Conservation (phyloP, 2,797 vertebrate species). For the Thripadectes ignobilis region DNA sequence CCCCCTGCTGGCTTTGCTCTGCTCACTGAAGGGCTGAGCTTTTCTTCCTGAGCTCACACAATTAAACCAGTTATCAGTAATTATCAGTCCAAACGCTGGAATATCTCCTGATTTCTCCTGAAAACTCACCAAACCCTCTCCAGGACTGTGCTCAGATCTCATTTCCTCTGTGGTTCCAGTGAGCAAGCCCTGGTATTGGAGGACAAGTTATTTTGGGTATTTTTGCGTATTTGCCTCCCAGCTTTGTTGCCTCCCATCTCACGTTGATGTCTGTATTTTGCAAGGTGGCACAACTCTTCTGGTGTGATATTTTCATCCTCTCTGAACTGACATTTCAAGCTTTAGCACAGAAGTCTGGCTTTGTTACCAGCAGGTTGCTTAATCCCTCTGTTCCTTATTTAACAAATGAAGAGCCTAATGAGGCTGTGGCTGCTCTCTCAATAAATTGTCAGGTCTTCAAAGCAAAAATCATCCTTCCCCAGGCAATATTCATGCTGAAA, state of each 20-base stretch:
- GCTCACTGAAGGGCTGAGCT: not conserved
- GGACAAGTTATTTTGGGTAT: not conserved
- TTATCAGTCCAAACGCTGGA: not conserved
- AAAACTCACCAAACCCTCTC: not conserved
- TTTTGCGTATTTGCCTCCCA: not conserved
- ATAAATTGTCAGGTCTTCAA: not conserved
- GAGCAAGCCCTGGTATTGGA: not conserved
- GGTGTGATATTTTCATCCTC: not conserved
- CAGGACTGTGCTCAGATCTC: not conserved
- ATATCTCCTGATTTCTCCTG: not conserved
- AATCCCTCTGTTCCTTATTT: not conserved
- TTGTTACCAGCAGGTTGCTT: not conserved
- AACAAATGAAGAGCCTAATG: not conserved
- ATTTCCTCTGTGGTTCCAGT: not conserved
- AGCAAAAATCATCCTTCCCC: not conserved
- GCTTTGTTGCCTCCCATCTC: not conserved
- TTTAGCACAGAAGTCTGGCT: not conserved
- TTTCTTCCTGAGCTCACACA: not conserved
- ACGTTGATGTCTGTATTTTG: not conserved
- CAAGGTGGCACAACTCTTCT: not conserved
- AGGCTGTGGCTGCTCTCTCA: not conserved
- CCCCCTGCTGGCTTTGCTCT: not conserved
- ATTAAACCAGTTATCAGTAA: not conserved
- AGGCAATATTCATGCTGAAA: not conserved
- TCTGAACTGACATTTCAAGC: not conserved